Percentiles rank a stretch among this genome's conserved stretches.
These are phyloP conservation scores for Danio aesculapii DNA, from an alignment of 2,797 vertebrate genomes.

Conservation along the genomic window DNA sequence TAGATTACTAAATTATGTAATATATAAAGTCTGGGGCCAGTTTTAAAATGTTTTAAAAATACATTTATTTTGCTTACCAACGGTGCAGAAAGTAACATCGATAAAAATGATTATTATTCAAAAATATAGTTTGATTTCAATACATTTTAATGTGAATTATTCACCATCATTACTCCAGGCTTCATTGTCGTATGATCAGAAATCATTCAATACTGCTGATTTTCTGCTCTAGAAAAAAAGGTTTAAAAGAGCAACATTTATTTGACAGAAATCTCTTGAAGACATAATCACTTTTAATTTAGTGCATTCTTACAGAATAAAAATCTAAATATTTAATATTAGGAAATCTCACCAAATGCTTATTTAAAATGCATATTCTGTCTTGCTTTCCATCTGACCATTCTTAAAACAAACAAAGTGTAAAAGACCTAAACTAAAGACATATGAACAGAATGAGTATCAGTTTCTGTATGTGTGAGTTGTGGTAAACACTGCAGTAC, in stretches of 20 bases:
- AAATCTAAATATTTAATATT: neutral
- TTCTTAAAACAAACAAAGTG: neutral
- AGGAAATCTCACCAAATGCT: neutral
- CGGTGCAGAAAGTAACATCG: too few relatives aligned
- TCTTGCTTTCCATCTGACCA: neutral
- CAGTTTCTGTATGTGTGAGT: conserved; percentile 1
- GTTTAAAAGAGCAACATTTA: too few relatives aligned
- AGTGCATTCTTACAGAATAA: neutral
- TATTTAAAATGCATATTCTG: too few relatives aligned
- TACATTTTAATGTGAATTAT: too few relatives aligned
- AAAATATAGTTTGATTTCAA: too few relatives aligned
- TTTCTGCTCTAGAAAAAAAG: neutral
- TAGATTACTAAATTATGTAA: too few relatives aligned
- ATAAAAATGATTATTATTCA: too few relatives aligned
- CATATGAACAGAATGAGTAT: conserved; percentile 29
- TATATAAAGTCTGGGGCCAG: too few relatives aligned
- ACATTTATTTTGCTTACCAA: too few relatives aligned
- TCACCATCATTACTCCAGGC: neutral
- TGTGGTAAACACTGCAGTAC: conserved; percentile 66
- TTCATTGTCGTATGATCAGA: neutral
- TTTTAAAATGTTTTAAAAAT: too few relatives aligned
- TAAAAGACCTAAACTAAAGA: conserved; percentile 8
- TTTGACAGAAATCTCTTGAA: too few relatives aligned
- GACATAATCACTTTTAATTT: neutral
- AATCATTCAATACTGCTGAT: neutral